These are phyloP conservation scores for Seriola rivoliana DNA, from an alignment of 2,113 vertebrate species.

Conservation along the genomic window DNA sequence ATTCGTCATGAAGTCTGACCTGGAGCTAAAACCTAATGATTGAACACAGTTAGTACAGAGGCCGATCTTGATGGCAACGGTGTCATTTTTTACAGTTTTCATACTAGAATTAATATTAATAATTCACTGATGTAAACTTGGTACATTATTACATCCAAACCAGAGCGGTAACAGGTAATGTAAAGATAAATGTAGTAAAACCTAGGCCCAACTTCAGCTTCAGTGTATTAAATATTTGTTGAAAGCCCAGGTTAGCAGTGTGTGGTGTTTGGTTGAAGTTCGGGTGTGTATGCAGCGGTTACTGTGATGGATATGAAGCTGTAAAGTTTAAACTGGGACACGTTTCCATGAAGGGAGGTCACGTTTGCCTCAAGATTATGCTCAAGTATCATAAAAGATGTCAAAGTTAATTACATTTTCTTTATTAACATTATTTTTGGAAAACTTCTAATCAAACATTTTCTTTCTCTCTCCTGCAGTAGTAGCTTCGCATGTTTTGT, in stretches of 20 bases:
- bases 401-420: conserved; percentile 53
- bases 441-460: conserved; percentile 31
- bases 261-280: conserved; percentile 9
- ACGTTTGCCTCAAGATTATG: conserved; percentile 16
- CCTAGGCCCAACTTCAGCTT: no score
- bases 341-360: conserved; percentile 14
- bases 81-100: neutral
- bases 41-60: neutral
- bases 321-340: conserved; percentile 43
- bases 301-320: conserved; percentile 7
- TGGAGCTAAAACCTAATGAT: neutral
- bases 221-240: neutral
- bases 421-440: conserved; percentile 37
- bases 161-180: neutral
- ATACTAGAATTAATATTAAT: neutral
- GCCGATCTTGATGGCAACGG: neutral
- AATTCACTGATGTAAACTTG: neutral
- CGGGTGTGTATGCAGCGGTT: conserved; percentile 21
- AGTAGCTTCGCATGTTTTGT: neutral
- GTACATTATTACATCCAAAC: neutral
- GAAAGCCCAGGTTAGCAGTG: neutral
- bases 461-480: neutral
- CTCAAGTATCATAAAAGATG: conserved; percentile 17
- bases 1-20: neutral
- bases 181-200: neutral